A percentile compares a stretch with the other conserved stretches of the same genome.
Evolutionary conservation across 2,888 invertebrate species (phyloP).

Genomic region (Thumatha senex): DNA sequence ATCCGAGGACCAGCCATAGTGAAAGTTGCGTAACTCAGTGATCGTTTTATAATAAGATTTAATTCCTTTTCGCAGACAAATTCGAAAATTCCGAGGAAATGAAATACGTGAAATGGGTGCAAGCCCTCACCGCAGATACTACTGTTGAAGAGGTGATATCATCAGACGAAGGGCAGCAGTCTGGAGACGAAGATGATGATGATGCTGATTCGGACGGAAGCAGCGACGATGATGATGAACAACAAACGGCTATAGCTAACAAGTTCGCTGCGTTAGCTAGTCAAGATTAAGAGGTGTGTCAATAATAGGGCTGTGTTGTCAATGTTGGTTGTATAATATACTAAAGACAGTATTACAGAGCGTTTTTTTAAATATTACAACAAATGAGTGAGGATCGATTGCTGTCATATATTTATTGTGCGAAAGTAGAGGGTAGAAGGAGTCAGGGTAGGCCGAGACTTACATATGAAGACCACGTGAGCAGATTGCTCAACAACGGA

Average conservation of each 20-base stretch:
- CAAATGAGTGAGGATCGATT: too few relatives aligned
- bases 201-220: slow-evolving; percentile 32
- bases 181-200: slow-evolving; percentile 1
- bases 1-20: too few relatives aligned
- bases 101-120: slow-evolving; percentile 86
- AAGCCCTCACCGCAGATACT: slow-evolving; percentile 66
- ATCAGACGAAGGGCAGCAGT: slow-evolving; percentile 1
- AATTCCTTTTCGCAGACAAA: slow-evolving; percentile 68
- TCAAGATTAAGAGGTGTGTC: slow-evolving; percentile 31
- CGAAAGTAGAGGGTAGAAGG: too few relatives aligned
- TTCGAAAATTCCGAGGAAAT: slow-evolving; percentile 85
- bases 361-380: too few relatives aligned
- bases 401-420: too few relatives aligned
- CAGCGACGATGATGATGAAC: slow-evolving; percentile 31
- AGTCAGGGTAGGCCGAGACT: too few relatives aligned
- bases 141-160: slow-evolving; percentile 26
- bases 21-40: too few relatives aligned
- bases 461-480: too few relatives aligned
- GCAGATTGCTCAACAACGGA: too few relatives aligned
- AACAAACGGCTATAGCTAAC: slow-evolving; percentile 58
- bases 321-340: too few relatives aligned
- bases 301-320: too few relatives aligned
- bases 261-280: slow-evolving; percentile 71
- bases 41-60: background rate
- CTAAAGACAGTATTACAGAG: too few relatives aligned